A percentile compares a stretch with the other conserved stretches of the same genome.
These are phyloP conservation scores for Eleginops maclovinus DNA, from an alignment of 2,113 vertebrate species.

Conservation along the genomic window DNA sequence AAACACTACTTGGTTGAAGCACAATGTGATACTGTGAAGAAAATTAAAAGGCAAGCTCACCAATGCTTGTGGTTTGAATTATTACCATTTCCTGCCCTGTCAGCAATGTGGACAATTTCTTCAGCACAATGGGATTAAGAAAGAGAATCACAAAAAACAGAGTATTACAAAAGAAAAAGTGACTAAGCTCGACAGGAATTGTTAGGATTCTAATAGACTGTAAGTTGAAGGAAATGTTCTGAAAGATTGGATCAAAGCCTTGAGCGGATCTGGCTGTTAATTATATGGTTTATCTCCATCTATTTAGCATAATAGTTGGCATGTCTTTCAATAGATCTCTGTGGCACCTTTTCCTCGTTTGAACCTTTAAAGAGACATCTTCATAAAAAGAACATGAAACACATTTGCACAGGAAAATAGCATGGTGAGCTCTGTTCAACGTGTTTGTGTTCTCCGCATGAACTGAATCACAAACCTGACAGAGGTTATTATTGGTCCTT, in stretches of 20 bases:
- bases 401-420: not conserved
- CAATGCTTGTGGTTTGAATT: not conserved
- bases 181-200: not conserved
- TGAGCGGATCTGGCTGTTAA: not conserved
- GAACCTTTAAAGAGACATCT: not conserved
- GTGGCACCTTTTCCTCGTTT: not conserved
- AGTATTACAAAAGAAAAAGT: not conserved
- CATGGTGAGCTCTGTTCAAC: not conserved
- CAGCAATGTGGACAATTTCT: constrained; percentile 3
- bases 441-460: not conserved
- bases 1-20: not conserved
- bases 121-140: not conserved
- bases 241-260: not conserved
- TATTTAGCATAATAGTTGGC: not conserved
- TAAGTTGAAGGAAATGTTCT: not conserved
- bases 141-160: no score
- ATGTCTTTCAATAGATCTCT: not conserved
- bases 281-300: not conserved
- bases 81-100: not conserved
- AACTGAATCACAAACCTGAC: not conserved
- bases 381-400: not conserved
- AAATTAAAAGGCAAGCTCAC: not conserved
- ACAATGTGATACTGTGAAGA: not conserved
- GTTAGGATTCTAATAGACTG: not conserved
- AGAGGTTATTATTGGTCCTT: no score